Conservation (phyloP, 2,113 vertebrate species). For the Phalacrocorax brasilianus region DNA sequence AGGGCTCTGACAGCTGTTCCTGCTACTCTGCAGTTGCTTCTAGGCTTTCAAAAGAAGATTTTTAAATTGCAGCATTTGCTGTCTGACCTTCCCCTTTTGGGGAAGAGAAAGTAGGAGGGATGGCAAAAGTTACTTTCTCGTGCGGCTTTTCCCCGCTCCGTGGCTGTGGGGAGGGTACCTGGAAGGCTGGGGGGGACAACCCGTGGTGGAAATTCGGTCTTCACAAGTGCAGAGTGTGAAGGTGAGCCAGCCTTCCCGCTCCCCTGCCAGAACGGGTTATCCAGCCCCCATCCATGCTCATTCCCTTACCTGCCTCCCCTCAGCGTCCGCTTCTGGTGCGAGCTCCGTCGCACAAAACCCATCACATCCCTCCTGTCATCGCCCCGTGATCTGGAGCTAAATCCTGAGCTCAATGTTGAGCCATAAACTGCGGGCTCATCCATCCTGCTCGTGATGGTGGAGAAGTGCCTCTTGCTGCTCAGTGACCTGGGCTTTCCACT, state of each 20-base stretch:
- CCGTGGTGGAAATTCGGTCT: not conserved
- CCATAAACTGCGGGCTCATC: no score
- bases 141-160: not conserved
- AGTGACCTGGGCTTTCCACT: no score
- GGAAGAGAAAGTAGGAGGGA: not conserved
- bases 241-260: not conserved
- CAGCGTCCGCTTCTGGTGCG: not conserved
- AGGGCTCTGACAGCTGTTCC: not conserved
- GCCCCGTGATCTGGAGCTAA: no score
- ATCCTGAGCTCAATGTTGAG: no score
- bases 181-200: not conserved
- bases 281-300: accelerated
- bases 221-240: not conserved
- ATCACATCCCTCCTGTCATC: accelerated
- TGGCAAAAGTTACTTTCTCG: not conserved
- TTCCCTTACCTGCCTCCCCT: not conserved
- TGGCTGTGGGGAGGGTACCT: not conserved
- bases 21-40: not conserved
- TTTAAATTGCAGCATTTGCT: not conserved
- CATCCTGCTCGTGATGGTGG: no score
- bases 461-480: no score
- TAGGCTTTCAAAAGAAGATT: not conserved
- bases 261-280: not conserved
- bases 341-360: not conserved
- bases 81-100: not conserved